phyloP scores from a whole-genome alignment of 2,888 invertebrate genomes.

The Druceiella hillmani region DNA sequence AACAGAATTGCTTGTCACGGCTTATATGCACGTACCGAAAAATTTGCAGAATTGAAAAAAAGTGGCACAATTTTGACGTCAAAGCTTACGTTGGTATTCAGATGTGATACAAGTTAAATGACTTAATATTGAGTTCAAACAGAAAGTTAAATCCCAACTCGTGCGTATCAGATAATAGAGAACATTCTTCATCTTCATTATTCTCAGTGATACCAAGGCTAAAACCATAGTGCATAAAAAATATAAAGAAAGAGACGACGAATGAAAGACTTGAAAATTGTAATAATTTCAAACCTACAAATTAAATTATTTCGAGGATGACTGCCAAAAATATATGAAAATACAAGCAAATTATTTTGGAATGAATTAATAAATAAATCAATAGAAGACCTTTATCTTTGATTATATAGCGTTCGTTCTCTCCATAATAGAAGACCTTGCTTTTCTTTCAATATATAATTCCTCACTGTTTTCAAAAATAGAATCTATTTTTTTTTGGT shows the following conservation, averaged over 20 bases:
- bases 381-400: too few relatives aligned
- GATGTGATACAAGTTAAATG: constrained; percentile 8
- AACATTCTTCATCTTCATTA: not conserved
- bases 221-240: not conserved
- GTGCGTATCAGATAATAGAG: not conserved
- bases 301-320: too few relatives aligned
- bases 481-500: too few relatives aligned
- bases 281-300: too few relatives aligned
- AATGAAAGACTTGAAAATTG: too few relatives aligned
- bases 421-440: too few relatives aligned
- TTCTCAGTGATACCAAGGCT: constrained; percentile 1
- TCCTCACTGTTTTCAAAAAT: too few relatives aligned
- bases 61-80: not conserved
- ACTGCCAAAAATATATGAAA: too few relatives aligned
- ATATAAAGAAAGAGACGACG: not conserved
- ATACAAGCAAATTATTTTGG: too few relatives aligned
- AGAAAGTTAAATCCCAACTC: not conserved
- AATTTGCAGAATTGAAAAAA: constrained; percentile 5
- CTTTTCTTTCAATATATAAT: too few relatives aligned
- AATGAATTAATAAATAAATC: too few relatives aligned
- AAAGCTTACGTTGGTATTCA: constrained; percentile 5
- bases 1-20: constrained; percentile 2
- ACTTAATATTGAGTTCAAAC: constrained; percentile 4
- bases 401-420: too few relatives aligned
- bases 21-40: constrained; percentile 4